Base-by-base conservation (phyloP, 2,113 vertebrate species). In the Odontophorus gujanensis region DNA sequence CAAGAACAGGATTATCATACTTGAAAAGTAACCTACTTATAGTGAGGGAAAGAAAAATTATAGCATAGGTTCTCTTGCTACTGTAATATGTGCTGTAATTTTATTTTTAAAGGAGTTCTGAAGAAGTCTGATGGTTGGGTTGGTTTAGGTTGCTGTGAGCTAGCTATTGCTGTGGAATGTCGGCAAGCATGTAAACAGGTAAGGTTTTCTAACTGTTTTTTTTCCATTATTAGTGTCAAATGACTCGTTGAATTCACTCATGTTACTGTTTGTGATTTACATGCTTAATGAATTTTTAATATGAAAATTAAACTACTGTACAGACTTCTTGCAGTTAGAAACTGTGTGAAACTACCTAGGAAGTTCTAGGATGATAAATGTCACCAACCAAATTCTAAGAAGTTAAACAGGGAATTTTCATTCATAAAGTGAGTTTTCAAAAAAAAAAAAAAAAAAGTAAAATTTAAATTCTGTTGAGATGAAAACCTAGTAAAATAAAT, bases 51-150 rank as follows among this genome's bases (percentile, higher is more conserved):
- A 7, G 50, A 18, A 10, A 80, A 50, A 40, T 11, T 3, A 43
- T 83, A 22, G 6, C 9, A 22, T 32, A 32, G 24, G 50, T 91
- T 48, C 67, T 90, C 72, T 72, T 71, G 55, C 71, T 90, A 22
- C 40, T 83, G 36, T 84, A 65, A 85, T 68, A 47, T 24, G 9
- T 66, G 16, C 88, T 89, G 58, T 90, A 20, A 28, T 95, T 95
- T 97, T 97, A 9, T 97, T 97, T 95, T 95, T 94, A 53, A 92
- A 98, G 99, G 99, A 95, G 99, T 99, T 16, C 98, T 99, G 95
- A 98, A 98, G 96, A 99, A 99, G 96, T 98, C 98, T 6, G 99
- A 99, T 2, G 99, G 99, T 72, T 99, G 99, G 99, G 99, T 99
- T 94, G 99, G 99, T 51, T 97, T 99, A 47, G 99, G 99, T 81